Base-by-base conservation (phyloP, 1,140 invertebrate species). In the Delia radicum region DNA sequence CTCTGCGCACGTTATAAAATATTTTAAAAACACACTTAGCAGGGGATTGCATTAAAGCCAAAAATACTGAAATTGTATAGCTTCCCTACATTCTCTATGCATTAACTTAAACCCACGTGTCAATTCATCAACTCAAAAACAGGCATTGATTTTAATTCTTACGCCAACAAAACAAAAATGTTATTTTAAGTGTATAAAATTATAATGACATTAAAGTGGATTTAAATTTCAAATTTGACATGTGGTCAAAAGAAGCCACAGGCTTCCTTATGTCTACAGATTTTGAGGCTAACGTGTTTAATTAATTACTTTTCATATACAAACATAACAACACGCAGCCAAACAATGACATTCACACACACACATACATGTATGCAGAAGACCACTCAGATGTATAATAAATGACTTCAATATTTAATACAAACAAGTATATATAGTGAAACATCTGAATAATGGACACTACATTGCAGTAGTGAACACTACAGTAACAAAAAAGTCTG, bases 191-290 rank as follows among this genome's bases (percentile, higher is more conserved):
- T 69, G 65, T 69, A 31, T 37, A 33, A 69, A 69, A 69, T 69
- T 69, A 69, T 69, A 69, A 69, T 69, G 65, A 69, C 65, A 69
- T 69, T 69, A 37, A 33, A 69, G 31, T 31, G 29, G 65, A 69
- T 69, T 69, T 69, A 37, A 69, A 69, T 69, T 69, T 69, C 65
- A 69, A 24, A 21, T 69, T 69, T 33, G 65, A 69, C 65, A 69
- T 69, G 65, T 37, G 65, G 65, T 69, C 65, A 69, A 69, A 69
- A 33, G 29, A 33, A 33, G 29, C 21, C 18, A 33, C 13, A 12
- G 29, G 65, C n/a, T 29, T 65, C 8, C 29, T 33, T 69, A 24
- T 69, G 65, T 73, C 71, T 55, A 55, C 37, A 73, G 71, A 48
- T 73, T 73, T 73, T 73, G 42, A 48, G 37, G 42, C 71, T 37